Evolutionary conservation across 2,888 invertebrate genomes (phyloP).

Genomic region (Strigamia maritima): DNA sequence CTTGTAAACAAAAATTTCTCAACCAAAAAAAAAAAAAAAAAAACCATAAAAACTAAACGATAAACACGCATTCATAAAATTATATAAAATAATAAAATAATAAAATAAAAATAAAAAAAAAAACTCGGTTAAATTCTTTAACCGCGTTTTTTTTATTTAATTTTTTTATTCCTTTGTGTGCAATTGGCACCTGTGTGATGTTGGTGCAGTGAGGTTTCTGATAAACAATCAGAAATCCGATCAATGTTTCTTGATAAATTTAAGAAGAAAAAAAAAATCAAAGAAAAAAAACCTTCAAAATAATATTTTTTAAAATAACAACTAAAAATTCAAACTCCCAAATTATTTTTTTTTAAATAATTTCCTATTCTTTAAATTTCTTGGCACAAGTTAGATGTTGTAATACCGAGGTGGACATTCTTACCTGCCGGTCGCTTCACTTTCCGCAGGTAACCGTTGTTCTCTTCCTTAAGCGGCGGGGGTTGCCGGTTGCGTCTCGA

Average conservation of each 20-base stretch:
- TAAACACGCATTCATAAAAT: too few species aligned
- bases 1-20: background rate
- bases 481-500: constrained; percentile 1
- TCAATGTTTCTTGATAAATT: background rate
- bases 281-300: background rate
- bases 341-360: background rate
- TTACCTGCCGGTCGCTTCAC: constrained; percentile 16
- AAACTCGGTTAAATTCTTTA: too few species aligned
- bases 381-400: background rate
- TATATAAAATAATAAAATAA: too few species aligned
- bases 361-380: background rate
- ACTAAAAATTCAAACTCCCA: background rate
- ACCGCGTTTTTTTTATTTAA: too few species aligned
- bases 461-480: constrained; percentile 12
- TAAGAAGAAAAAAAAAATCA: background rate
- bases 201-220: background rate
- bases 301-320: background rate
- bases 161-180: background rate
- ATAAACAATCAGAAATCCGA: background rate
- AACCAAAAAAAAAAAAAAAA: background rate
- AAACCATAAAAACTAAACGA: too few species aligned
- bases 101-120: too few species aligned
- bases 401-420: background rate
- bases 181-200: background rate
- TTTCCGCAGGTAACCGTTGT: constrained; percentile 15